Evolutionary conservation across 2,888 invertebrate species (phyloP).

Genomic region (Petrophora chlorosata): DNA sequence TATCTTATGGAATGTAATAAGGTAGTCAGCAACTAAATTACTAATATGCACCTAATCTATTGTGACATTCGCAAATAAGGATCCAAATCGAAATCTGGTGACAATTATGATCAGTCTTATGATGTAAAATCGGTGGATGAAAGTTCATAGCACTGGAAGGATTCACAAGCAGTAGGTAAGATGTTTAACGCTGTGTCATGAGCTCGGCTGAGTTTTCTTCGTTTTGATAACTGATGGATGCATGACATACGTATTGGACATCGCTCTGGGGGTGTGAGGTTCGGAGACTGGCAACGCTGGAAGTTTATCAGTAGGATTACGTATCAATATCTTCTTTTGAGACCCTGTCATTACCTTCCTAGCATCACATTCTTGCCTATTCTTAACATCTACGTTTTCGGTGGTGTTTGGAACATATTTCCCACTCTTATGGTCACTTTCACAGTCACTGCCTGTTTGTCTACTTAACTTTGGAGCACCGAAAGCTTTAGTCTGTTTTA

Average conservation of each 20-base stretch:
- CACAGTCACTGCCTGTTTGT: slow-evolving; percentile 71
- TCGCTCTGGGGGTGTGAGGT: slow-evolving; percentile 83
- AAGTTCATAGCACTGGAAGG: slow-evolving; percentile 79
- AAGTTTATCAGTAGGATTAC: slow-evolving; percentile 91
- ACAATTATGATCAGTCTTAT: slow-evolving; percentile 64
- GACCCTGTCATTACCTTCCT: slow-evolving; percentile 88
- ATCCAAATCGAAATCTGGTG: slow-evolving; percentile 33
- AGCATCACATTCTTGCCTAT: slow-evolving; percentile 77
- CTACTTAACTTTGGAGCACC: slow-evolving; percentile 87
- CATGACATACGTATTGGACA: slow-evolving; percentile 89
- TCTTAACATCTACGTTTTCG: slow-evolving; percentile 74
- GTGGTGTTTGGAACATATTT: slow-evolving; percentile 74
- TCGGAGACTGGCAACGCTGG: slow-evolving; percentile 86
- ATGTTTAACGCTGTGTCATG: slow-evolving; percentile 57
- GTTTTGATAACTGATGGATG: slow-evolving; percentile 74
- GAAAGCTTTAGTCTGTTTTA: slow-evolving; percentile 94
- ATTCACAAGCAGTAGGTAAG: slow-evolving; percentile 64
- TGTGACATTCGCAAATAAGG: slow-evolving; percentile 25
- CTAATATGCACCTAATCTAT: slow-evolving; percentile 17
- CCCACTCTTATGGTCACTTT: slow-evolving; percentile 73
- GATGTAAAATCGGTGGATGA: slow-evolving; percentile 64
- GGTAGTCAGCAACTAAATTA: slow-evolving; percentile 9
- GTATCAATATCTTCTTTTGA: slow-evolving; percentile 74
- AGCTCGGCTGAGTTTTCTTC: slow-evolving; percentile 75
- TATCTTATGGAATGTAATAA: slow-evolving; percentile 21